A percentile compares a stretch with the other conserved stretches of the same genome.
Evolutionary conservation across 2,888 invertebrate genomes (phyloP).

Genomic region (Tromatobia lineatoria): DNA sequence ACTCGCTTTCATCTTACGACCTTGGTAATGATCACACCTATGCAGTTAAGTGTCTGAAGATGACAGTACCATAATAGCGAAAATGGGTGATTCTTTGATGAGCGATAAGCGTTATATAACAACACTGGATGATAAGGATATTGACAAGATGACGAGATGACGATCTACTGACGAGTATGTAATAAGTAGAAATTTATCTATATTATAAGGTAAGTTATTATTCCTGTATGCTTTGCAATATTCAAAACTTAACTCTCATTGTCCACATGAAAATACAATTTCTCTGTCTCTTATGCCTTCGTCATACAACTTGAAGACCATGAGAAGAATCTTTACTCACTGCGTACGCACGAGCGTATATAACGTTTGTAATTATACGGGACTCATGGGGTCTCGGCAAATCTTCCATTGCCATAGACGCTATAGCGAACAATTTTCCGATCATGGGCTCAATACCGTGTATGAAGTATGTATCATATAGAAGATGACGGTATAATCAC

Average conservation of each 20-base stretch:
- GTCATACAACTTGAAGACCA: too few species aligned
- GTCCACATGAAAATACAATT: too few species aligned
- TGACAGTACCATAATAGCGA: not conserved
- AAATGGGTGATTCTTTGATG: constrained; percentile 12
- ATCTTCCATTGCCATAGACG: constrained; percentile 30
- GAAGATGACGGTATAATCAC: constrained; percentile 19
- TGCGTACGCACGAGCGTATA: constrained; percentile 27
- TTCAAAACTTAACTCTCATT: too few species aligned
- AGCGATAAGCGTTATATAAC: constrained; percentile 13
- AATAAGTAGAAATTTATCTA: not conserved
- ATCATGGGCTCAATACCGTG: constrained; percentile 21
- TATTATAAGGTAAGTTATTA: too few species aligned
- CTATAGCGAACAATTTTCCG: constrained; percentile 19
- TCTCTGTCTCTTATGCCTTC: too few species aligned
- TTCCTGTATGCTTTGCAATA: too few species aligned
- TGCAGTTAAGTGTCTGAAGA: not conserved
- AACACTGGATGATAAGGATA: constrained; percentile 11
- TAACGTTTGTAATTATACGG: constrained; percentile 49
- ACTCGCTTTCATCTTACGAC: constrained; percentile 3
- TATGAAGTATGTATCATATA: constrained; percentile 6
- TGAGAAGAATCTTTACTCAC: constrained; percentile 26
- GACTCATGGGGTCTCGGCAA: constrained; percentile 25
- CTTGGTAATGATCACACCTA: constrained; percentile 24
- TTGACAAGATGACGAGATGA: not conserved
- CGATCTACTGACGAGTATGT: not conserved